Evolutionary conservation across 2,113 vertebrate species (phyloP), one percentile per base, ranked within the genome.

Genomic region (Poeciliopsis retropinna): DNA sequence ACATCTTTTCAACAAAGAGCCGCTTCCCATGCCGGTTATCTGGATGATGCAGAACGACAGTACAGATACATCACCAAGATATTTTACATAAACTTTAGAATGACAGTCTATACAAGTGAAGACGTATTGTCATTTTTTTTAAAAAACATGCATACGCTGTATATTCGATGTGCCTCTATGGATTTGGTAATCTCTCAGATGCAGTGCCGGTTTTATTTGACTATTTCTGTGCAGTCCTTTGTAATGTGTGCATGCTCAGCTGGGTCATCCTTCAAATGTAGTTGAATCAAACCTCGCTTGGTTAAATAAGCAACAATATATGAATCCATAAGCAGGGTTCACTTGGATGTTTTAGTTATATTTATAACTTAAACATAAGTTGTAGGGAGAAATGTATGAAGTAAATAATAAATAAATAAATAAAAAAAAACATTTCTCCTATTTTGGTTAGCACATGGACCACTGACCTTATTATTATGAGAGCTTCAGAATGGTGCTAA

Each of bases 51-150:
- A 51, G 31, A 73, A 34, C 80, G 76, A 85, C 79, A 82, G 78
- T 64, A 72, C 8, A 34, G 81, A 86, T 75, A 19, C 54, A 70
- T 73, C 80, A 85, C 29, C 67, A n/a, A 32, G 80, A 84, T 61
- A 85, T 67, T 22, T n/a, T 83, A 85, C 78, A 81, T 37, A 74
- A 64, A 67, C 65, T 60, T 80, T 69, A 86, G 54, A 90, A 79
- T 67, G 60, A 84, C 66, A 79, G 77, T 83, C 57, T 39, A 25
- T 82, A 86, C 77, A 82, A 73, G 68, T 64, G 85, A 74, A 72
- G 83, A 74, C 27, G 5, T 57, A 65, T 74, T 71, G 80, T 86
- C 76, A 71, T 78, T 73, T 75, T 73, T 75, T 88, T 61, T 79
- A 65, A 77, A 73, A 64, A 64, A 31, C 60, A 73, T 75, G 63